Percentiles rank a stretch among this genome's conserved stretches.
Evolutionary conservation across 2,797 vertebrate genomes (phyloP).

Genomic region (Sebastes taczanowskii): DNA sequence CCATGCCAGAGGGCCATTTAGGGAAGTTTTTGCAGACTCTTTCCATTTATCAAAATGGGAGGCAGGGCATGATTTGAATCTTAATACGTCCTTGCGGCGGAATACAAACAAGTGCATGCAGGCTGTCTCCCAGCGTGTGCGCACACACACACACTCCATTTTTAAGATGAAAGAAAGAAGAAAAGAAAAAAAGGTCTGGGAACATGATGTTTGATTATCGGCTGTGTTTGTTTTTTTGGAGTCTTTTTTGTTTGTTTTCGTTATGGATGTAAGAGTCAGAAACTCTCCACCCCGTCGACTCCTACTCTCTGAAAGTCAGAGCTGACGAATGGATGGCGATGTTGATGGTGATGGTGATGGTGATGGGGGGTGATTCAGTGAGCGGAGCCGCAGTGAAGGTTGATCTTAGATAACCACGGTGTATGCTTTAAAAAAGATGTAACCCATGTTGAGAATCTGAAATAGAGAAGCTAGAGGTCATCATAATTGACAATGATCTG

Average conservation of each 20-base stretch:
- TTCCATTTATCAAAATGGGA: constrained; percentile 79
- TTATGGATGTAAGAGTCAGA: constrained; percentile 6
- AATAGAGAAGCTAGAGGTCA: not conserved
- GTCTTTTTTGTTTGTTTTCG: not conserved
- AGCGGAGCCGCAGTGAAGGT: not conserved
- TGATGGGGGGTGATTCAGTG: constrained; percentile 5
- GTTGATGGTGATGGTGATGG: not conserved
- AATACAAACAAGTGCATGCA: constrained; percentile 45
- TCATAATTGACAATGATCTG: not conserved
- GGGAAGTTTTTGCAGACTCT: constrained; percentile 76
- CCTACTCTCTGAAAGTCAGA: constrained; percentile 19
- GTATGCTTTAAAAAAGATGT: not conserved
- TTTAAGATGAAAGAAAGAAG: constrained; percentile 41
- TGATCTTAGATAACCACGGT: constrained; percentile 4
- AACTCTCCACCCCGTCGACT: constrained; percentile 16
- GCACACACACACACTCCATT: constrained; percentile 1
- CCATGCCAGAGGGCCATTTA: constrained; percentile 76
- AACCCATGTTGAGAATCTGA: not conserved
- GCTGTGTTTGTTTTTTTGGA: constrained; percentile 20
- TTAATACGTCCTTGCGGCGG: constrained; percentile 61
- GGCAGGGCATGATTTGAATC: constrained; percentile 73
- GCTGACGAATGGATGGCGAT: not conserved
- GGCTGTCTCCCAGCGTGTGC: not conserved
- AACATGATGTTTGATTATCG: constrained; percentile 25
- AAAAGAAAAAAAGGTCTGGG: constrained; percentile 9